Percentiles rank a stretch among this genome's conserved stretches.
Evolutionary conservation across 2,888 invertebrate genomes (phyloP).

Genomic region (Muscina levida): DNA sequence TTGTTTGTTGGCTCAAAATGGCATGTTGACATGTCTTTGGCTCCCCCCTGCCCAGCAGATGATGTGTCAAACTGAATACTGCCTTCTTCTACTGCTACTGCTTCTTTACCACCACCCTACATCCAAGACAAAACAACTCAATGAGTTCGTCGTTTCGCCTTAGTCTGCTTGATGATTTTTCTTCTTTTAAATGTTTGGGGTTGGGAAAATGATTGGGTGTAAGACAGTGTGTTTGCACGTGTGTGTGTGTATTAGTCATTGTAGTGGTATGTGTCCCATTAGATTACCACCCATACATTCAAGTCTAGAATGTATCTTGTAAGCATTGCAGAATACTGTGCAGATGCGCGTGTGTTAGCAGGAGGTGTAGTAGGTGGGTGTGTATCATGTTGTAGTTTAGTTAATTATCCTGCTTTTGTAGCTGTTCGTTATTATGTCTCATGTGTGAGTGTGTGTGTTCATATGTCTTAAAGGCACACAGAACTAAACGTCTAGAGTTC

Average conservation of each 20-base stretch:
- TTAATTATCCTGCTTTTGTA: constrained; percentile 52
- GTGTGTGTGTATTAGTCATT: constrained; percentile 6
- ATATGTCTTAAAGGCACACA: background rate
- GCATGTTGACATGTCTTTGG: constrained; percentile 49
- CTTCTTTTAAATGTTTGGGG: background rate
- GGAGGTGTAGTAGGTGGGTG: background rate
- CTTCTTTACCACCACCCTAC: background rate
- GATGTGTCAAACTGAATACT: too few relatives aligned
- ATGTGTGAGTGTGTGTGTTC: constrained; percentile 7
- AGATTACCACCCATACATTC: constrained; percentile 36
- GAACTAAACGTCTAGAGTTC: constrained; percentile 54
- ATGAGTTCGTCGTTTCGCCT: background rate
- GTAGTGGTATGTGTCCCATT: constrained; percentile 16
- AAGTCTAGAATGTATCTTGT: background rate
- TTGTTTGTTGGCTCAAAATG: constrained; percentile 50
- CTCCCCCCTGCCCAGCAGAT: background rate
- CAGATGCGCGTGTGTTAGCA: constrained; percentile 1
- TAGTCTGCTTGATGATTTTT: background rate
- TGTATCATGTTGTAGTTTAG: constrained; percentile 34
- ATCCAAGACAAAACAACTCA: background rate
- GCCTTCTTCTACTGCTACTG: background rate
- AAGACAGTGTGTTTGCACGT: too few relatives aligned
- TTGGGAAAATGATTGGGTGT: background rate
- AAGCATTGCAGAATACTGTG: background rate
- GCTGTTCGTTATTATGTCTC: background rate